Evolutionary conservation across 2,797 vertebrate genomes (phyloP), one percentile per base, ranked within the genome.

Genomic region (Natrix natrix): DNA sequence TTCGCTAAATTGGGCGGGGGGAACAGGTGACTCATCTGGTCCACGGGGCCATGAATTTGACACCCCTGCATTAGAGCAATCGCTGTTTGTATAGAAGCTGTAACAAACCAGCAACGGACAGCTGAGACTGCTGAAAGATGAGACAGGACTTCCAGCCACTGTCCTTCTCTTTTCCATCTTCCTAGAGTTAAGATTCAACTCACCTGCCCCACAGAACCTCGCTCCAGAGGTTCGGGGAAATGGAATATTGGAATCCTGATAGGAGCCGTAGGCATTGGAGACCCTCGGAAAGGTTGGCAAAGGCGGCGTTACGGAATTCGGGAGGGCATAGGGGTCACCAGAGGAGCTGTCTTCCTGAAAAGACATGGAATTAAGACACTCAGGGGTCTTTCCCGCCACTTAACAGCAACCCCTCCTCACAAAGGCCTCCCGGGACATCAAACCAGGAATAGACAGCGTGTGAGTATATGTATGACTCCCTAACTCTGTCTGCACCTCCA

Each of bases 141-240:
- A 60, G 12, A 32, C 13, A 8, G 92, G 13, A 43, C 5, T 37
- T 16, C 87, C 16, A 1, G 24, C 69, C 43, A 20, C 11, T 7
- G 0, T 26, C 57, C 37, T 59, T 24, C 20, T 16, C 2, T 37
- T 17, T 28, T 11, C 11, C 28, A 92, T 86, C 0, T 12, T 37
- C 20, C 1, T 16, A 52, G 0, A 10, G 90, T 20, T 83, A 95
- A 93, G 0, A 12, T 90, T 26, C 0, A 91, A 32, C 97, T 95
- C 61, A 99, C 98, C 98, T 98, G 98, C 98, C 93, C 99, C 99
- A 92, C 99, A 99, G 97, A 99, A 99, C 88, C 99, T 98, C 59
- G 99, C 99, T 52, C 99, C 99, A 0, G 99, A 99, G 3, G 99
- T 99, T 20, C 99, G 98, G 52, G 99, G 99, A 94, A 99, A 99